Evolutionary conservation across 1,140 invertebrate species (phyloP), one percentile per base, ranked within the genome.

Genomic region (Apis mellifera): DNA sequence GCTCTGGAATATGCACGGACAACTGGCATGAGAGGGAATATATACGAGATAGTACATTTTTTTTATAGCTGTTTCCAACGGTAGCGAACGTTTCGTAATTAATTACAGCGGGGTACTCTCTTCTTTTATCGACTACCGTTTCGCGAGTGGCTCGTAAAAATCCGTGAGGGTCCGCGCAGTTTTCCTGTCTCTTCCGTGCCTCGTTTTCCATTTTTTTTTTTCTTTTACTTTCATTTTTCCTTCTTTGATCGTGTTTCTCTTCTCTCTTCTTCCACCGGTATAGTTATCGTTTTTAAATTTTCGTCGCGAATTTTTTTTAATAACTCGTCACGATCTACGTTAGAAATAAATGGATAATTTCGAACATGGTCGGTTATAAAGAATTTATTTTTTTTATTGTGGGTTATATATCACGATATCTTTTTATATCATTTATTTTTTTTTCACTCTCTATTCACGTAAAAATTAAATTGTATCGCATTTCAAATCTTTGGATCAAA

Each of bases 91-190:
- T 89, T 89, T 87, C 83, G 86, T 90, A 92, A 92, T 92, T 92
- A 92, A 92, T 92, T 92, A 91, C 90, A 80, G 71, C 71, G 71
- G 70, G 68, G 66, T 72, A 77, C 78, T 85, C 70, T 80, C 86
- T 89, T 89, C 87, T 91, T 92, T 91, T 91, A 92, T 91, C 90
- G 90, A 91, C 86, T 89, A 86, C 74, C 89, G 73, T 91, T 91
- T 82, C 83, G 82, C 86, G 86, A 87, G 83, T 85, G 78, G 78
- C 78, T 91, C 90, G 86, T 91, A 91, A 92, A 90, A 92, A 92
- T 90, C 80, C 86, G 83, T 66, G 73, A 83, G 75, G 78, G 80
- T 85, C 79, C 84, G 87, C 80, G 77, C 83, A 69, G 55, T 84
- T 86, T 87, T 62, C 74, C 85, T 72, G 52, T 75, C 83, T 83